A percentile compares a stretch with the other conserved stretches of the same genome.
phyloP scores from a whole-genome alignment of 2,888 invertebrate genomes.

The Phengaris alcon region DNA sequence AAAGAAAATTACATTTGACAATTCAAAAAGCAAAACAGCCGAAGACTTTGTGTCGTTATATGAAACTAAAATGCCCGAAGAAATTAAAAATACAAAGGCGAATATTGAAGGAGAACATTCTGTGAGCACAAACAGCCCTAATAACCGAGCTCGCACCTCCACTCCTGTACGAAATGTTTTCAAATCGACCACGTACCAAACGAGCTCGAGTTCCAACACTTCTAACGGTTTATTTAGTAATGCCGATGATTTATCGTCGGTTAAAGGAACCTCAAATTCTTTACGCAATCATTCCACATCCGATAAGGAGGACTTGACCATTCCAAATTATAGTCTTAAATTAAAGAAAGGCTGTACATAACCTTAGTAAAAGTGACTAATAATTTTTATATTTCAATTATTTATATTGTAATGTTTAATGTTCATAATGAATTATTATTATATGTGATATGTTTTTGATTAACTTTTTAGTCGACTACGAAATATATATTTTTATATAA shows the following conservation, averaged over 20 bases:
- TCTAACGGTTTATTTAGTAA: slow-evolving; percentile 74
- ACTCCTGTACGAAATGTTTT: slow-evolving; percentile 75
- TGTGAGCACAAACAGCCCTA: slow-evolving; percentile 48
- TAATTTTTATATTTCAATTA: slow-evolving; percentile 38
- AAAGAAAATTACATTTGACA: slow-evolving; percentile 69
- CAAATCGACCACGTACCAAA: slow-evolving; percentile 65
- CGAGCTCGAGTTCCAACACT: slow-evolving; percentile 71
- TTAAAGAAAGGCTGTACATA: slow-evolving; percentile 60
- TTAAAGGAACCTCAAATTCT: slow-evolving; percentile 71
- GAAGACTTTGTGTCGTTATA: slow-evolving; percentile 66
- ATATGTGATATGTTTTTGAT: not conserved
- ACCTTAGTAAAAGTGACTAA: slow-evolving; percentile 66
- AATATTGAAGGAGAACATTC: slow-evolving; percentile 52
- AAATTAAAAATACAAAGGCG: slow-evolving; percentile 52
- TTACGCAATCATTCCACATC: slow-evolving; percentile 68
- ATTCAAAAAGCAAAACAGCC: slow-evolving; percentile 53
- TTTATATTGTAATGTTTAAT: slow-evolving; percentile 34
- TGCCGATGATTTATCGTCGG: slow-evolving; percentile 78
- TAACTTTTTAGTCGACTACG: slow-evolving; percentile 2
- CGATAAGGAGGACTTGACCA: slow-evolving; percentile 71
- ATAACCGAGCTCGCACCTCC: slow-evolving; percentile 75
- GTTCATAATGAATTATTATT: not conserved
- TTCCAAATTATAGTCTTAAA: slow-evolving; percentile 71
- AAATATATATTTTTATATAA: not conserved
- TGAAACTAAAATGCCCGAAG: slow-evolving; percentile 70